A percentile compares a stretch with the other conserved stretches of the same genome.
Conservation (phyloP, 1,140 invertebrate species). For the Subanguina moxae region DNA sequence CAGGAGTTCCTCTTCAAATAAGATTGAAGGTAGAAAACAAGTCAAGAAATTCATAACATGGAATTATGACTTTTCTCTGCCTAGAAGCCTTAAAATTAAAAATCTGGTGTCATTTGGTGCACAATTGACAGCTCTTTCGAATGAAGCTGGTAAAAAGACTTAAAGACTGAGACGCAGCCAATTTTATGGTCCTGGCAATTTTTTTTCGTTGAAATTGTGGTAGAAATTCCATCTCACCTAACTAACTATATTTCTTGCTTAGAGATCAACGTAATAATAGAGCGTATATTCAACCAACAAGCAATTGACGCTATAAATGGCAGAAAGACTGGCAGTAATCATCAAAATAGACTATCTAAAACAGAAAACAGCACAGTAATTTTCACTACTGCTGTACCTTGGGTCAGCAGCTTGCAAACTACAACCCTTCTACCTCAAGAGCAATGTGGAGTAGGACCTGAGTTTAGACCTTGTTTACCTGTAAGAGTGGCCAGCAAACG, state of each 20-base stretch:
- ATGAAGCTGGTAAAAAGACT: no score
- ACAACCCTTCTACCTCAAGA: not conserved
- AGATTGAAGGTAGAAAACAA: no score
- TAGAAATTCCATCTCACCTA: no score
- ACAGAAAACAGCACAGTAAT: not conserved
- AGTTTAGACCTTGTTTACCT: constrained; percentile 40
- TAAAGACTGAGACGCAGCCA: no score
- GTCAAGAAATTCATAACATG: no score
- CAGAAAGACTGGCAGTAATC: constrained; percentile 10
- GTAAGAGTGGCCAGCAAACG: constrained; percentile 27
- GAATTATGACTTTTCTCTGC: no score
- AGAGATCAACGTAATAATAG: constrained; percentile 38
- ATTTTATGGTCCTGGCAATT: constrained; percentile 6
- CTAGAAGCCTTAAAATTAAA: no score
- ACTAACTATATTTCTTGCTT: not conserved
- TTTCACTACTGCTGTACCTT: constrained; percentile 6
- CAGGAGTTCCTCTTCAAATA: no score
- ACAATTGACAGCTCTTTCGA: no score
- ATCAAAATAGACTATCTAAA: constrained; percentile 1
- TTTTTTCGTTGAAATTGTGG: not conserved
- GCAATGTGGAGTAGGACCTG: constrained; percentile 34
- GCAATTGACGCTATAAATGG: constrained; percentile 37
- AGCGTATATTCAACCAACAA: constrained; percentile 30
- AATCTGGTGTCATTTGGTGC: no score
- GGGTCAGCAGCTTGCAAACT: not conserved